Evolutionary conservation across 2,113 vertebrate species (phyloP), one percentile per base, ranked within the genome.

Genomic region (Xiphorhynchus elegans): DNA sequence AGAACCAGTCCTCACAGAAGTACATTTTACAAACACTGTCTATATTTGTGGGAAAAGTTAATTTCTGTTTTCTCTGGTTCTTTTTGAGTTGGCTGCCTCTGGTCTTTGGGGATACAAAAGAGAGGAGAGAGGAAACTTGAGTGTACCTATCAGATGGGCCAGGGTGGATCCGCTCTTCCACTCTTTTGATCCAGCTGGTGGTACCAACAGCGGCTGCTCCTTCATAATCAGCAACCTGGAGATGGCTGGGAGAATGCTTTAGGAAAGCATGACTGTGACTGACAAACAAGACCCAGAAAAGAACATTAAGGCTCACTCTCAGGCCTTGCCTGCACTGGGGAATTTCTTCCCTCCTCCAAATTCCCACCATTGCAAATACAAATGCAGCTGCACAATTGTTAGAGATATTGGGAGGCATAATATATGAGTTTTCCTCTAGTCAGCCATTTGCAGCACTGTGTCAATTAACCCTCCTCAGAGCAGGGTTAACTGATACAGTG

Each of bases 401-500:
- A 81, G 80, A 69, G 86, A 96, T 84, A 80, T 56, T 96, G 89
- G 88, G 86, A 96, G 80, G 86, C 84, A 86, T 92, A 93, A 96
- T 92, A 93, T 90, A 93, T 58, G 88, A 89, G 88, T 96, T 96
- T 96, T 96, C 93, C 93, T 96, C 92, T 95, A 26, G 29, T 94
- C 90, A 95, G 94, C 76, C 88, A 87, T 96, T 94, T 96, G 95
- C 86, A 96, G 86, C 62, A 53, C 95, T 96, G 88, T 95, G 95
- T 93, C 95, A 96, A 97, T 97, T 97, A 96, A 97, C 93, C 96
- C 77, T 95, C 84, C 94, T 95, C 90, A 93, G 95, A 93, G 88
- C 83, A 92, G 92, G 88, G 95, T 96, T 97, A 96, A 97, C 95
- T 90, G 96, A 97, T 96, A 94, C 69, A 95, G 86, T 91, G 95